Conservation (phyloP, 2,888 invertebrate species). For the Zaprionus lineosus region DNA sequence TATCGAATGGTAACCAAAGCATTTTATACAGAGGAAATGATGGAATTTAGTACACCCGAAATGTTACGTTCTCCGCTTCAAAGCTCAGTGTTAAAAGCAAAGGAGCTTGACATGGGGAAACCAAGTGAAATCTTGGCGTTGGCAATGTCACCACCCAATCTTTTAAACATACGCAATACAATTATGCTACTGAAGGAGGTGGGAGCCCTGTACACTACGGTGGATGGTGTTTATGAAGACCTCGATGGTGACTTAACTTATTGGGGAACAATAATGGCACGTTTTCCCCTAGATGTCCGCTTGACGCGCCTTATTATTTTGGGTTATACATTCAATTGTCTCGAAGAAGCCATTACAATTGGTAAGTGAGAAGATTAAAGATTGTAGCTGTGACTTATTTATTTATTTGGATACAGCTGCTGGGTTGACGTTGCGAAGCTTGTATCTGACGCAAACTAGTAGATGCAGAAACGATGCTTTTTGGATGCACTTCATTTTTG, state of each 20-base stretch:
- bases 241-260: conserved; percentile 94
- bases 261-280: conserved; percentile 91
- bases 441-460: conserved; percentile 87
- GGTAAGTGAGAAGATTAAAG: conserved; percentile 83
- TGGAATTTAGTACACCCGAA: conserved; percentile 87
- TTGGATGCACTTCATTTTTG: conserved; percentile 87
- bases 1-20: conserved; percentile 89
- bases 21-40: conserved; percentile 86
- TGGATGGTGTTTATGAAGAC: conserved; percentile 84
- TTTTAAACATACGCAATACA: conserved; percentile 91
- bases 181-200: conserved; percentile 92
- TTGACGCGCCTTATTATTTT: conserved; percentile 92
- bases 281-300: conserved; percentile 91
- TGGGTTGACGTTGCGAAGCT: conserved; percentile 90
- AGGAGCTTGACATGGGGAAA: conserved; percentile 91
- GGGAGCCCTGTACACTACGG: conserved; percentile 89
- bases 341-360: conserved; percentile 93
- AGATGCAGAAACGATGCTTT: conserved; percentile 86
- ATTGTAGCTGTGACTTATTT: too few species aligned
- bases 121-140: conserved; percentile 90
- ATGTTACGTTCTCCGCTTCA: conserved; percentile 92
- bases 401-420: conserved; percentile 86
- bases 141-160: conserved; percentile 93
- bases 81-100: conserved; percentile 90
- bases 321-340: conserved; percentile 92